Evolutionary conservation across 1,140 invertebrate species (phyloP).

Genomic region (Nephila pilipes): DNA sequence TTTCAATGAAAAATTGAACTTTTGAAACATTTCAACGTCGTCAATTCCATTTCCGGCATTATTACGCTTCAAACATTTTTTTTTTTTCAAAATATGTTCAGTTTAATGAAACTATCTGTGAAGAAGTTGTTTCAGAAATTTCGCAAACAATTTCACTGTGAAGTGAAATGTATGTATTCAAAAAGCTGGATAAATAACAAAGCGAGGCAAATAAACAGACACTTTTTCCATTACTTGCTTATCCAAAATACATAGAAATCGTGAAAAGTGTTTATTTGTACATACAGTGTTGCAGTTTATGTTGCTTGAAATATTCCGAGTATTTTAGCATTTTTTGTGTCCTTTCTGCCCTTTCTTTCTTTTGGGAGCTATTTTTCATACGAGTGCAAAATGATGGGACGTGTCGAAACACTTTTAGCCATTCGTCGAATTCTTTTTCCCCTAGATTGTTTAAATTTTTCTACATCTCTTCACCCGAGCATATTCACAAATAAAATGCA

Average conservation of each 20-base stretch:
- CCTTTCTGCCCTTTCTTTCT: background rate
- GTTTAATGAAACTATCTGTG: background rate
- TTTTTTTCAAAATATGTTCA: no score
- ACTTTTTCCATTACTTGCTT: background rate
- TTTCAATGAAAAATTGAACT: no score
- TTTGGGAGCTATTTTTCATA: conserved; percentile 19
- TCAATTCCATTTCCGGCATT: no score
- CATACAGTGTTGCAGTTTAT: background rate
- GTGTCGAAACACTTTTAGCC: conserved; percentile 38
- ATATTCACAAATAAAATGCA: background rate
- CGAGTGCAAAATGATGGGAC: conserved; percentile 42
- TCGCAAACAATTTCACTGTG: background rate
- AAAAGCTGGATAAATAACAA: background rate
- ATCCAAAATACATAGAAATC: background rate
- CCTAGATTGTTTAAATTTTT: conserved; percentile 45
- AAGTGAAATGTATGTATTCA: background rate
- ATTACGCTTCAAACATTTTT: no score
- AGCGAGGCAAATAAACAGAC: background rate
- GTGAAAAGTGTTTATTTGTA: conserved; percentile 22
- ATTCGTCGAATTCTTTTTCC: background rate
- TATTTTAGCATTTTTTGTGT: background rate
- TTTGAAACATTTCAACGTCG: no score
- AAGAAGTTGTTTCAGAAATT: background rate
- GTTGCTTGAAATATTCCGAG: background rate
- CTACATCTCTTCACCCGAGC: background rate